Evolutionary conservation across 2,797 vertebrate species (phyloP).

Genomic region (Bradypus variegatus): DNA sequence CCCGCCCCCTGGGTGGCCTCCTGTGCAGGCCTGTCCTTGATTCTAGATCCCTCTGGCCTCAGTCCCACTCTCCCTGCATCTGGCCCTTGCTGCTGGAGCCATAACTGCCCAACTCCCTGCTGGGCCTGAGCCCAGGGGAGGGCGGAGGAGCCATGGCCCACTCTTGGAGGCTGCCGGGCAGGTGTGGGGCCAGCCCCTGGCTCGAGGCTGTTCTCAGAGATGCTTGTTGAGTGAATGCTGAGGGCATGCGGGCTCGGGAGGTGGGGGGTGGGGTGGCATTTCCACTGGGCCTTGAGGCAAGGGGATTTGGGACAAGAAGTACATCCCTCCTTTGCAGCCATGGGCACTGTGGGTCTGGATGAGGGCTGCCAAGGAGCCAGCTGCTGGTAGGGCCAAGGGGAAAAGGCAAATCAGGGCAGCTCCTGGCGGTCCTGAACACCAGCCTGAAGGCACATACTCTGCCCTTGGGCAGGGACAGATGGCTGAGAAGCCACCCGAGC

Average conservation of each 20-base stretch:
- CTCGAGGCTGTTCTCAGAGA: not conserved
- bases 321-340: not conserved
- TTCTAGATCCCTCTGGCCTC: not conserved
- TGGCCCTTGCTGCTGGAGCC: not conserved
- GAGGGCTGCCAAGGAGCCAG: not conserved
- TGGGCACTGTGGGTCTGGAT: not conserved
- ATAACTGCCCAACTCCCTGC: too few relatives aligned
- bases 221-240: too few relatives aligned
- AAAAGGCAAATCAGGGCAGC: not conserved
- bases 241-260: not conserved
- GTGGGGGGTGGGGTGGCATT: not conserved
- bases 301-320: not conserved
- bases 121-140: not conserved
- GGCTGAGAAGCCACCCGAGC: not conserved
- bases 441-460: not conserved
- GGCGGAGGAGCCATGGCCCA: not conserved
- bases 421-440: not conserved
- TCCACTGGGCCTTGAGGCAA: not conserved
- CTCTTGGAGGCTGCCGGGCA: not conserved
- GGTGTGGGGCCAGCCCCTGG: too few relatives aligned
- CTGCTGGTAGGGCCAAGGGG: not conserved
- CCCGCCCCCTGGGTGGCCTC: too few relatives aligned
- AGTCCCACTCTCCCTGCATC: not conserved
- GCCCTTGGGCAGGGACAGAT: not conserved
- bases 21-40: not conserved